These are phyloP conservation scores for Drosophila orena DNA, from an alignment of 1,140 invertebrate genomes.

Conservation along the genomic window DNA sequence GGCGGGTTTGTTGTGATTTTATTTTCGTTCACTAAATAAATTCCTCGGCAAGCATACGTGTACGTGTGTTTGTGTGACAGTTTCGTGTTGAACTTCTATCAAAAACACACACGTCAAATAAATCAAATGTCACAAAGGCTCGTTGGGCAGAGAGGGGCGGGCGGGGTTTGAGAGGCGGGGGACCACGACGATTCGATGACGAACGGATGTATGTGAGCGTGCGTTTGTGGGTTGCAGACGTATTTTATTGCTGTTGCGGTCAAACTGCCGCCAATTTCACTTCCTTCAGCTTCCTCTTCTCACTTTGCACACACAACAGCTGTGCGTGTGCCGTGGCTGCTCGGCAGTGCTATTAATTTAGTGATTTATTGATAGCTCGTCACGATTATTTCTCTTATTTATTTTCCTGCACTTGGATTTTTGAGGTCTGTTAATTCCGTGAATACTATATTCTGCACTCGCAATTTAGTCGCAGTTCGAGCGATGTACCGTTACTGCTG, in stretches of 20 bases:
- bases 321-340: constrained; percentile 37
- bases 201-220: constrained; percentile 48
- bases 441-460: constrained; percentile 14
- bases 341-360: constrained; percentile 74
- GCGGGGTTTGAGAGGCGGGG: neutral
- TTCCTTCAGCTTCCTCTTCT: constrained; percentile 45
- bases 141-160: constrained; percentile 7
- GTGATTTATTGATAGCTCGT: constrained; percentile 77
- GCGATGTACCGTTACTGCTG: constrained; percentile 34
- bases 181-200: constrained; percentile 58
- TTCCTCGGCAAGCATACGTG: constrained; percentile 53
- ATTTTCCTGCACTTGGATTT: constrained; percentile 13
- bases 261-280: constrained; percentile 80
- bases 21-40: constrained; percentile 68
- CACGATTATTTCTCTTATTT: constrained; percentile 68
- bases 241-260: constrained; percentile 59
- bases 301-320: constrained; percentile 43
- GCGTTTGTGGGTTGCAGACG: constrained; percentile 54
- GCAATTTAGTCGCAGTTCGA: constrained; percentile 4
- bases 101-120: constrained; percentile 85
- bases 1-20: constrained; percentile 36
- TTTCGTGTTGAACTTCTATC: constrained; percentile 84
- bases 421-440: constrained; percentile 24
- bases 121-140: constrained; percentile 84
- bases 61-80: constrained; percentile 68